Conservation (phyloP, 2,888 invertebrate species). For the Apamea epomidion region DNA sequence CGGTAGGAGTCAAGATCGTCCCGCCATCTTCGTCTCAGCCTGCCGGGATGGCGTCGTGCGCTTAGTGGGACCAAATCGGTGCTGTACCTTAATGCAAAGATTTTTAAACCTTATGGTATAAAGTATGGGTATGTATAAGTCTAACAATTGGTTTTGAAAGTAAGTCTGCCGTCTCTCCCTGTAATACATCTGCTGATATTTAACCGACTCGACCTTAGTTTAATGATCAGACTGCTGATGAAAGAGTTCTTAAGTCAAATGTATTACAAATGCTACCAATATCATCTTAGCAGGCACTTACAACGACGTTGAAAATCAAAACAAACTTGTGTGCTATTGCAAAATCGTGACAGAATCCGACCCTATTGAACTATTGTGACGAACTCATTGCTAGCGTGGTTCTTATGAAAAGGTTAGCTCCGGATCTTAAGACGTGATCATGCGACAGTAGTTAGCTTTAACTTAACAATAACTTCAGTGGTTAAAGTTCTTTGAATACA, state of each 20-base stretch:
- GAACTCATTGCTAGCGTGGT: neutral
- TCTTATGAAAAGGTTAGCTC: conserved; percentile 27
- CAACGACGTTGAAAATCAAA: neutral
- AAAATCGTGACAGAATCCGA: conserved; percentile 9
- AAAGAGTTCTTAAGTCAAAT: neutral
- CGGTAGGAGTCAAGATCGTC: too few relatives aligned
- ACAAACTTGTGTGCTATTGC: conserved; percentile 3
- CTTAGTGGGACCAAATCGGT: too few relatives aligned
- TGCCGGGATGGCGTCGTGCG: too few relatives aligned
- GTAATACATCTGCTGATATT: neutral
- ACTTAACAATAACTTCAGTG: neutral
- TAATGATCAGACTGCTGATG: neutral
- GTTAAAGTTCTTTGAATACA: neutral
- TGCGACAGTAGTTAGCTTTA: neutral
- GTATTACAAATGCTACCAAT: neutral
- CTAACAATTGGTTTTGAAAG: neutral
- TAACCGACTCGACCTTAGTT: neutral
- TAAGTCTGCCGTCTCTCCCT: neutral
- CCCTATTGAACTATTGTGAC: conserved; percentile 18
- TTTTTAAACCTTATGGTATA: neutral
- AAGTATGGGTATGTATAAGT: too few relatives aligned
- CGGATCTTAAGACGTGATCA: neutral
- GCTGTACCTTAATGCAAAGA: neutral
- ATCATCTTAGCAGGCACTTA: neutral
- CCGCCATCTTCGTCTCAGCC: too few relatives aligned